Conservation (phyloP, 2,888 invertebrate genomes). For the Gortyna flavago region DNA sequence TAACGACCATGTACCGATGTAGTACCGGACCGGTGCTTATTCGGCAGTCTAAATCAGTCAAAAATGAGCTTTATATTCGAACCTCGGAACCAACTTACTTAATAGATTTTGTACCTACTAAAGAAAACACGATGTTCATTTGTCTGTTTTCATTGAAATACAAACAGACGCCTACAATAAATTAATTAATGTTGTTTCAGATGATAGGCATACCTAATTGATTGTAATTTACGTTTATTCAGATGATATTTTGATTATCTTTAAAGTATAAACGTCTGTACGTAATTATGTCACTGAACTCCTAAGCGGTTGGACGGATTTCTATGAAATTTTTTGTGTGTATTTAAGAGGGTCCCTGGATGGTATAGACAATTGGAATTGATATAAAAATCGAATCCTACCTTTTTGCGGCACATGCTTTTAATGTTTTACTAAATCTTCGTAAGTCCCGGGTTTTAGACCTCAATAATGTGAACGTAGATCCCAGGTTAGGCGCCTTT, state of each 20-base stretch:
- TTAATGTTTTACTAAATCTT: background rate
- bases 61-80: background rate
- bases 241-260: background rate
- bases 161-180: constrained; percentile 12
- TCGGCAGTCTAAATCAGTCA: background rate
- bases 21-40: background rate
- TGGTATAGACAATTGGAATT: no score
- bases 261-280: no score
- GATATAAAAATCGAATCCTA: constrained; percentile 3
- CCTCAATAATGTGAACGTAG: no score
- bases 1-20: background rate
- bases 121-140: constrained; percentile 9
- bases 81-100: background rate
- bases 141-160: constrained; percentile 20
- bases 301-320: no score
- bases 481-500: no score
- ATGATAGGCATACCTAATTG: background rate
- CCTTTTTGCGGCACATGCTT: constrained; percentile 1
- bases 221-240: constrained; percentile 12
- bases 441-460: background rate
- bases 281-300: no score
- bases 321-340: no score
- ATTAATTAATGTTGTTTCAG: constrained; percentile 33
- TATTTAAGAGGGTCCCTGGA: no score
- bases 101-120: constrained; percentile 13